phyloP scores from a whole-genome alignment of 2,797 vertebrate species.

The Sorex maritimensis region DNA sequence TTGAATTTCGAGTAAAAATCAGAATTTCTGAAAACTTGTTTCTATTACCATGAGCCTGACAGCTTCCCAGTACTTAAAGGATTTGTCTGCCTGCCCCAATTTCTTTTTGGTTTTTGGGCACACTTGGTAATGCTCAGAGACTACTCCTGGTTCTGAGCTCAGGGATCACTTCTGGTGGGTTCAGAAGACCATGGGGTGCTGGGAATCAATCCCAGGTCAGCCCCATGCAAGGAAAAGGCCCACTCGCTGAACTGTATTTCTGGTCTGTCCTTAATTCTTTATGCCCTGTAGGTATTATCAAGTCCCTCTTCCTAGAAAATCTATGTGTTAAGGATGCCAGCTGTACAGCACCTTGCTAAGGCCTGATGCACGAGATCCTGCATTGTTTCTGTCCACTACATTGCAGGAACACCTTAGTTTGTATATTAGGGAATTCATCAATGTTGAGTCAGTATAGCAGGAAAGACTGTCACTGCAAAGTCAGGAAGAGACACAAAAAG shows the following conservation, averaged over 20 bases:
- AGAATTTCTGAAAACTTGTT: constrained; percentile 62
- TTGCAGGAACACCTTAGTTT: no score
- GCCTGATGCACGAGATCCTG: neutral
- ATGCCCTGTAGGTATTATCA: constrained; percentile 1
- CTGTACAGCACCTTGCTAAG: neutral
- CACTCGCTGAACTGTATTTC: no score
- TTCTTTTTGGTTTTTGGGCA: no score
- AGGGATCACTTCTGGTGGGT: no score
- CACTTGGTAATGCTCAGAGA: no score
- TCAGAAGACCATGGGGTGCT: no score
- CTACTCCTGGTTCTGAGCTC: no score
- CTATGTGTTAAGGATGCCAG: neutral
- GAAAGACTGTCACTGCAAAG: constrained; percentile 1
- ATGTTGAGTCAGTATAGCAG: neutral
- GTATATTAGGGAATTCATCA: neutral
- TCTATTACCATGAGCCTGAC: neutral
- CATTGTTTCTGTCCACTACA: neutral
- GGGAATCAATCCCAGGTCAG: no score
- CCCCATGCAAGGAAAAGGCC: no score
- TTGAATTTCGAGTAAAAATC: constrained; percentile 66
- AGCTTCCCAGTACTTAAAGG: constrained; percentile 12
- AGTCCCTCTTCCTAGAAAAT: constrained; percentile 44
- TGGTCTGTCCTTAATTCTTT: constrained; percentile 26
- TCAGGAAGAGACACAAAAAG: constrained; percentile 3
- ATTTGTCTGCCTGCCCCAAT: neutral